Percentiles rank a stretch among this genome's conserved stretches.
These are phyloP conservation scores for Phrynosoma blainvillii DNA, from an alignment of 2,113 vertebrate species.

Conservation along the genomic window DNA sequence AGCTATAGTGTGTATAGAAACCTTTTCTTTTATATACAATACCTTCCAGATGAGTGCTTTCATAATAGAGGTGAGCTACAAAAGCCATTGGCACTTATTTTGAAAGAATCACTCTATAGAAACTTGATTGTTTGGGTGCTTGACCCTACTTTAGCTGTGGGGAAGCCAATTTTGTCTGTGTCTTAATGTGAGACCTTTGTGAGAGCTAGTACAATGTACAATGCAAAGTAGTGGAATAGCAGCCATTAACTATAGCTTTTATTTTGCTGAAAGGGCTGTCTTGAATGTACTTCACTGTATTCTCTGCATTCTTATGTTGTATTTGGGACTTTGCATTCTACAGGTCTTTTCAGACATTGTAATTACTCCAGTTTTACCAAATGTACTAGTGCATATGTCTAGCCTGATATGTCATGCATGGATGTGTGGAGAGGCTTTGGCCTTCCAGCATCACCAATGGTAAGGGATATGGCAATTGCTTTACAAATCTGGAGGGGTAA, in stretches of 20 bases:
- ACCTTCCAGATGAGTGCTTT: neutral
- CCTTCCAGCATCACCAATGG: neutral
- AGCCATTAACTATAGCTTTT: neutral
- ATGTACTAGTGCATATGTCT: neutral
- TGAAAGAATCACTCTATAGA: neutral
- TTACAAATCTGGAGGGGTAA: neutral
- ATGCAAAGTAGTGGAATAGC: neutral
- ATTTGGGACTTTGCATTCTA: neutral
- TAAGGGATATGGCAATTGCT: neutral
- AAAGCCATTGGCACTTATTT: neutral
- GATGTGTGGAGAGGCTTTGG: neutral
- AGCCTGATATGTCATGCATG: neutral
- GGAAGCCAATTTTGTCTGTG: neutral
- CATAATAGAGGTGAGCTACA: neutral
- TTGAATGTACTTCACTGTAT: neutral
- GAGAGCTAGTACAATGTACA: neutral
- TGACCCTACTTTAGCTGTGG: fast-evolving
- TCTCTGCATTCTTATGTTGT: neutral
- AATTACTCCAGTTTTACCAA: neutral
- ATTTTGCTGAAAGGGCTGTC: conserved; percentile 6
- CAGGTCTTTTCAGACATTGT: neutral
- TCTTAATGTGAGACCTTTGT: neutral
- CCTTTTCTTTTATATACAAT: conserved; percentile 5
- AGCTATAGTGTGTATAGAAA: neutral
- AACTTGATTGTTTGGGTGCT: neutral